A percentile compares a stretch with the other conserved stretches of the same genome.
These are phyloP conservation scores for Lontra canadensis DNA, from an alignment of 2,113 vertebrate species.

Conservation along the genomic window DNA sequence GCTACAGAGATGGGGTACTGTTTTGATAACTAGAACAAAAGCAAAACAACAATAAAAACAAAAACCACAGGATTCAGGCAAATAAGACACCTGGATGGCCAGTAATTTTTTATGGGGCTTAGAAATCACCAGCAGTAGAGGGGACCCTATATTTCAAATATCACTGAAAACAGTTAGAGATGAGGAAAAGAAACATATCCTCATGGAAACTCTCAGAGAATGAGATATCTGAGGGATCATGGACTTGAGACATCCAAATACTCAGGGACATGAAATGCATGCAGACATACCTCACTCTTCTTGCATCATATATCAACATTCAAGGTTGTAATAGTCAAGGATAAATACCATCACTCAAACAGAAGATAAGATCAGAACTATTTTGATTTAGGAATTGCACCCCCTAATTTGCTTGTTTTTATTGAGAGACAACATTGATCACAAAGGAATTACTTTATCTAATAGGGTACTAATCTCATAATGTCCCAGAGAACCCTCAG, in stretches of 20 bases:
- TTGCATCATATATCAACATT: not conserved
- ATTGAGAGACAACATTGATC: not conserved
- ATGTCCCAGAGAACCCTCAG: not conserved
- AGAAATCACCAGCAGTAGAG: not conserved
- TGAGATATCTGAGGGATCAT: not conserved
- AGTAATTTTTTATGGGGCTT: not conserved
- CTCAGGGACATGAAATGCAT: not conserved
- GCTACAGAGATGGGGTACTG: not conserved
- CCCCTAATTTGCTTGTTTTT: not conserved
- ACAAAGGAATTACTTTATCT: not conserved
- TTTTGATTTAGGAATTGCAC: not conserved
- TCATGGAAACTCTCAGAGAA: not conserved
- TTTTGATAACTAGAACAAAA: not conserved
- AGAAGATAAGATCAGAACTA: not conserved
- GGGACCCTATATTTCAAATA: not conserved
- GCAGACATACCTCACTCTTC: not conserved
- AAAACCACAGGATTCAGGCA: not conserved
- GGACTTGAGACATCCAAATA: not conserved
- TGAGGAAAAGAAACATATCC: not conserved
- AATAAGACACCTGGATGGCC: not conserved
- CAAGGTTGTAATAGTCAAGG: not conserved
- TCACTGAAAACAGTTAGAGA: not conserved
- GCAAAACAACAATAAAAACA: not conserved
- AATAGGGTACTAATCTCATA: not conserved
- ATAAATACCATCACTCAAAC: not conserved